Percentiles rank a stretch among this genome's conserved stretches.
phyloP scores from a whole-genome alignment of 2,888 invertebrate species.

The Cephus runcator region DNA sequence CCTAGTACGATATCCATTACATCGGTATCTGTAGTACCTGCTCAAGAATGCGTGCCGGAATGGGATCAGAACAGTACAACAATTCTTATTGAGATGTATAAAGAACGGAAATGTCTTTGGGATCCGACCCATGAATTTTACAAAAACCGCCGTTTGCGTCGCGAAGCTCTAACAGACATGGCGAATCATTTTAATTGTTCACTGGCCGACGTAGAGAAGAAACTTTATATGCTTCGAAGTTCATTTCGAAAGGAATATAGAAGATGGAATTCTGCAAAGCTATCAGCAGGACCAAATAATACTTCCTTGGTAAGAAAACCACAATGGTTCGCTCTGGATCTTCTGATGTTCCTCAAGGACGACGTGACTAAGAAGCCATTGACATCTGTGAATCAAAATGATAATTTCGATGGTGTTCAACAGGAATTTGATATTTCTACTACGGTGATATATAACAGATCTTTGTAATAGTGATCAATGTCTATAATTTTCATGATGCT shows the following conservation, averaged over 20 bases:
- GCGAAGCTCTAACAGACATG: conserved; percentile 19
- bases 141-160: conserved; percentile 16
- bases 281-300: conserved; percentile 18
- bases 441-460: conserved; percentile 4
- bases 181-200: conserved; percentile 18
- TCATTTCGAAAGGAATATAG: conserved; percentile 20
- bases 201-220: conserved; percentile 18
- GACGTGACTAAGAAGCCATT: conserved; percentile 18
- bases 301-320: conserved; percentile 15
- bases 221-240: conserved; percentile 20
- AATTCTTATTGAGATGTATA: conserved; percentile 17
- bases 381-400: conserved; percentile 11
- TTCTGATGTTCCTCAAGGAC: conserved; percentile 20
- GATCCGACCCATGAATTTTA: conserved; percentile 20
- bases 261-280: conserved; percentile 17
- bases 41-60: conserved; percentile 18
- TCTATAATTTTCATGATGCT: background rate
- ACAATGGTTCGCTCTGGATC: conserved; percentile 19
- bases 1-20: background rate
- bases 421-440: conserved; percentile 11
- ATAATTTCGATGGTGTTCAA: conserved; percentile 1
- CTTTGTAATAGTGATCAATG: background rate
- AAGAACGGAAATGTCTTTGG: conserved; percentile 19
- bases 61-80: conserved; percentile 21
- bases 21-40: background rate